Conservation (phyloP, 2,888 invertebrate species). For the Noctua comes region DNA sequence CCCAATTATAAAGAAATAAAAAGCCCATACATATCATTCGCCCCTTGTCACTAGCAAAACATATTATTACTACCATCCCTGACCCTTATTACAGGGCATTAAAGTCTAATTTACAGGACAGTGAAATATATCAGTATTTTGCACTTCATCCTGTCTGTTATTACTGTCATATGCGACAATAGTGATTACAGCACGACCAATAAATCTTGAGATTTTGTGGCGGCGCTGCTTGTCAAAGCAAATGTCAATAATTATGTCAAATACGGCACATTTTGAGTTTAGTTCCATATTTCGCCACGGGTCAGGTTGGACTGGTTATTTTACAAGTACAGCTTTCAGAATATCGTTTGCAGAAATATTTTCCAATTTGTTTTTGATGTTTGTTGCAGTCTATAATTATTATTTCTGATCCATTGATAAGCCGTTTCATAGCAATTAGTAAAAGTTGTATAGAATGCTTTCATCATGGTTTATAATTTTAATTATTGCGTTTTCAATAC, state of each 20-base stretch:
- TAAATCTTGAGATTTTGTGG: slow-evolving; percentile 22
- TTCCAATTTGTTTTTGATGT: slow-evolving; percentile 42
- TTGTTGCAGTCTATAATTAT: slow-evolving; percentile 44
- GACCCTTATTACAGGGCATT: slow-evolving; percentile 30
- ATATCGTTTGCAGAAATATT: slow-evolving; percentile 34
- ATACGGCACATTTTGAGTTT: not conserved
- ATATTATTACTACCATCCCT: slow-evolving; percentile 4
- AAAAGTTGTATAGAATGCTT: slow-evolving; percentile 15
- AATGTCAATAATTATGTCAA: slow-evolving; percentile 17
- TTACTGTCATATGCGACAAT: slow-evolving; percentile 48
- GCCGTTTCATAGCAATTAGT: slow-evolving; percentile 16
- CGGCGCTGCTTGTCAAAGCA: slow-evolving; percentile 14
- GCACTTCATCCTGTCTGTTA: slow-evolving; percentile 40
- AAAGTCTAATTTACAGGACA: slow-evolving; percentile 40
- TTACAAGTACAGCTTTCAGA: slow-evolving; percentile 34
- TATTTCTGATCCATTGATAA: slow-evolving; percentile 33
- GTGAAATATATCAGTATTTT: slow-evolving; percentile 29
- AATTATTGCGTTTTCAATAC: not conserved
- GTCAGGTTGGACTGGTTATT: slow-evolving; percentile 15
- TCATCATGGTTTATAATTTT: slow-evolving; percentile 44
- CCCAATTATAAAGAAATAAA: slow-evolving; percentile 25
- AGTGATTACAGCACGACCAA: slow-evolving; percentile 34
- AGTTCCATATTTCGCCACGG: slow-evolving; percentile 14
- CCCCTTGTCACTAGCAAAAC: slow-evolving; percentile 29
- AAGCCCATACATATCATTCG: slow-evolving; percentile 11